phyloP scores from a whole-genome alignment of 2,113 vertebrate species.

The Ammodytes marinus region DNA sequence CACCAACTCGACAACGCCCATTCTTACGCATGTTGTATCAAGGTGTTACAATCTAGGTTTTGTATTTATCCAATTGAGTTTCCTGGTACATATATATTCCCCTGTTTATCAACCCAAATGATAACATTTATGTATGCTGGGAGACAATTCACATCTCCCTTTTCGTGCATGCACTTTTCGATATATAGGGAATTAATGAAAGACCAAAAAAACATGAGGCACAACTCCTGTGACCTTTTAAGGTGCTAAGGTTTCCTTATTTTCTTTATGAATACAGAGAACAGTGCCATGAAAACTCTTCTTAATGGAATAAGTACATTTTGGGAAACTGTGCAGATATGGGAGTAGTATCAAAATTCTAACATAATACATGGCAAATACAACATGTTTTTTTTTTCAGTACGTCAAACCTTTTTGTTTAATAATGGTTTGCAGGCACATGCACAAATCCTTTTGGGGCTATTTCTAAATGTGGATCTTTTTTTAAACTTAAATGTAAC shows the following conservation, averaged over 20 bases:
- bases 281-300: neutral
- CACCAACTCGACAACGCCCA: too few species aligned
- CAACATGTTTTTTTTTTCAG: neutral
- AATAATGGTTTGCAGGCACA: neutral
- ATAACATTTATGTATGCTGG: neutral
- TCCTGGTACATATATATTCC: neutral
- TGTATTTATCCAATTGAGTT: neutral
- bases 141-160: neutral
- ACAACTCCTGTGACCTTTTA: conserved; percentile 3
- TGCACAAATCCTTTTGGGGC: neutral
- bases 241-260: neutral
- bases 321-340: neutral
- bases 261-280: neutral
- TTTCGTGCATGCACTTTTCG: neutral
- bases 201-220: conserved; percentile 27
- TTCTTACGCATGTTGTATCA: too few species aligned
- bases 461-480: neutral
- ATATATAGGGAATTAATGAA: neutral
- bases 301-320: neutral
- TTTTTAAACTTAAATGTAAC: neutral
- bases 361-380: neutral
- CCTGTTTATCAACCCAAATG: neutral
- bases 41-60: neutral
- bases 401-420: neutral
- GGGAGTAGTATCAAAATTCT: neutral